Base-by-base conservation (phyloP, 2,888 invertebrate genomes). In the Eledona agricola region DNA sequence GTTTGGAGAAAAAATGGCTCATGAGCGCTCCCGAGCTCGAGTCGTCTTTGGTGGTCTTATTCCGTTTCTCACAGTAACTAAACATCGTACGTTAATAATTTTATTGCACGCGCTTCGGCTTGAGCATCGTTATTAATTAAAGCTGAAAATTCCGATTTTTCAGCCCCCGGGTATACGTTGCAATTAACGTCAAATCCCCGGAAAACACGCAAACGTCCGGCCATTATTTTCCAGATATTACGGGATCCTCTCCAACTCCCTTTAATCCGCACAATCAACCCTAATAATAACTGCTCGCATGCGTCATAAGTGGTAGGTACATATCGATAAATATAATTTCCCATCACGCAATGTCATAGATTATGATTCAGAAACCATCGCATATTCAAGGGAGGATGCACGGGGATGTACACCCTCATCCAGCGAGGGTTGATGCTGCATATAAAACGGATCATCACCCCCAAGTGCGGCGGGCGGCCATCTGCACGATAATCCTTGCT, bases 291-390 rank as follows among this genome's bases (percentile, higher is more conserved):
- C 49, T 22, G 51, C 52, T 60, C 55, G 57, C 55, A 60, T 62
- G 60, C 57, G 55, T 59, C 56, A 58, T 51, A 56, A 59, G 31
- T 31, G n/a, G 31, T 23, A 26, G 15, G 11, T 28, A 28, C 40
- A 40, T 45, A 49, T 55, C 60, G 66, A 65, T 70, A 69, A 67
- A 70, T 65, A 68, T 69, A 71, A 70, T 69, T 71, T 66, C 65
- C 60, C 66, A 69, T 70, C 67, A 68, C 65, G 69, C 67, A 65
- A 67, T 61, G 64, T 62, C 64, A 61, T 65, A 63, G 63, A 68
- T 70, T 69, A 71, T 68, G 70, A 70, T 71, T 70, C 69, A 69
- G 68, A 64, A 64, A 55, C 66, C 65, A 70, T 69, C 67, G 68
- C 68, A 69, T 69, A 66, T 68, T 63, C 61, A 52, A 52, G 59